Percentiles rank a stretch among this genome's conserved stretches.
These are phyloP conservation scores for Drosophila mulleri DNA, from an alignment of 2,888 invertebrate genomes.

Conservation along the genomic window DNA sequence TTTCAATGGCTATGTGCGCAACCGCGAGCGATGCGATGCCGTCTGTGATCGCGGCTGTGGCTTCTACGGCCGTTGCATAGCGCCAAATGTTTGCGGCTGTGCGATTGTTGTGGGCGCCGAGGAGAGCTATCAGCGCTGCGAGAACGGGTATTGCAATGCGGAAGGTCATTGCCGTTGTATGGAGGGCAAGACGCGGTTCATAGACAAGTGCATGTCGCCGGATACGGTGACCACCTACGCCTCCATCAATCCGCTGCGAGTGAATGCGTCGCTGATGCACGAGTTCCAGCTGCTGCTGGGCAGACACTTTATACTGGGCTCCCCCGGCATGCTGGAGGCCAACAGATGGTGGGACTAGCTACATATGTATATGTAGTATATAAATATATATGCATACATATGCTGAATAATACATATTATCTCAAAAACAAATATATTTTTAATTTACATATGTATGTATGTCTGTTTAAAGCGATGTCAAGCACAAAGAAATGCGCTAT, in stretches of 20 bases:
- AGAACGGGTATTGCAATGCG: constrained; percentile 73
- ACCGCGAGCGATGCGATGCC: constrained; percentile 74
- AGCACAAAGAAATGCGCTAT: constrained; percentile 41
- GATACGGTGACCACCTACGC: constrained; percentile 83
- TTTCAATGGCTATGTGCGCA: constrained; percentile 81
- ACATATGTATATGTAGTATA: constrained; percentile 18
- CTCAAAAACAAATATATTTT: constrained; percentile 1
- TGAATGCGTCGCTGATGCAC: constrained; percentile 75
- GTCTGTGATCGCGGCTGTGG: constrained; percentile 80
- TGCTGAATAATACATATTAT: constrained; percentile 4
- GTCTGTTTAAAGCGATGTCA: constrained; percentile 29
- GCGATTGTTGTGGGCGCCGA: constrained; percentile 62
- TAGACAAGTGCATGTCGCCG: constrained; percentile 79
- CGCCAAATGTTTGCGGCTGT: constrained; percentile 84
- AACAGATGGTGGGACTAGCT: constrained; percentile 55
- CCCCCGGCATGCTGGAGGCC: constrained; percentile 26
- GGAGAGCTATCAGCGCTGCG: constrained; percentile 58
- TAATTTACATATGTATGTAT: constrained; percentile 11
- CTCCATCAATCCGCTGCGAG: constrained; percentile 65
- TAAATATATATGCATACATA: constrained; percentile 30
- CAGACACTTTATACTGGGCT: constrained; percentile 70
- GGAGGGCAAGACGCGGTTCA: constrained; percentile 77
- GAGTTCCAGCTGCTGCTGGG: constrained; percentile 80
- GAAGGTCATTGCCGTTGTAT: constrained; percentile 79
- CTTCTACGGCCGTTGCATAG: constrained; percentile 82